Conservation (phyloP, 2,888 invertebrate genomes). For the Chloroclystis v-ata region DNA sequence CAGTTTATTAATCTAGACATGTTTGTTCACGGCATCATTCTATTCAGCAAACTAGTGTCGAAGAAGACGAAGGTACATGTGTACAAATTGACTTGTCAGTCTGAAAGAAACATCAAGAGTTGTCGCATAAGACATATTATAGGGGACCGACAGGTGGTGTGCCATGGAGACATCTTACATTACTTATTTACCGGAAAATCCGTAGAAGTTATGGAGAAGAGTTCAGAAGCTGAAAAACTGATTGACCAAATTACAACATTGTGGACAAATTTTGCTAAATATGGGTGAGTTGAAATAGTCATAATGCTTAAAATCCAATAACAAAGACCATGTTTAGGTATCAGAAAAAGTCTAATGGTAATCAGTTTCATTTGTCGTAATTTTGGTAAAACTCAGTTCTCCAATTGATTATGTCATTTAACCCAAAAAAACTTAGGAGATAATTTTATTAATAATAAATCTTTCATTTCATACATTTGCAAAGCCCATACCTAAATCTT, state of each 20-base stretch:
- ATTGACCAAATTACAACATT: slow-evolving; percentile 46
- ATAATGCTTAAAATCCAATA: no score
- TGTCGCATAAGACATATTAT: slow-evolving; percentile 23
- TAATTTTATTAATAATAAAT: no score
- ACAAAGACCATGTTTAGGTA: no score
- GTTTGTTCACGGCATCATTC: slow-evolving; percentile 30
- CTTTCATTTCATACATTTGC: no score
- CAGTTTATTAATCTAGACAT: no score
- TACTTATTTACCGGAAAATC: slow-evolving; percentile 43
- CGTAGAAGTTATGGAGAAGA: slow-evolving; percentile 30
- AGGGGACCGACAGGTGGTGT: slow-evolving; percentile 30
- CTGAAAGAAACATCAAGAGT: slow-evolving; percentile 44
- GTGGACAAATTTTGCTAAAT: slow-evolving; percentile 63
- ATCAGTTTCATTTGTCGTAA: no score
- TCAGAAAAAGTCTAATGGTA: no score
- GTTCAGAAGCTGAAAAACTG: slow-evolving; percentile 38
- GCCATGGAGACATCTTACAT: slow-evolving; percentile 45
- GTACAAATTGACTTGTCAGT: slow-evolving; percentile 49
- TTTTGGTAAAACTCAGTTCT: no score
- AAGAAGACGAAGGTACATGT: slow-evolving; percentile 41
- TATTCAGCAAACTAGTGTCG: slow-evolving; percentile 37
- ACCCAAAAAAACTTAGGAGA: no score
- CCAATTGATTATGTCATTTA: no score
- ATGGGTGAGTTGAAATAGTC: slow-evolving; percentile 56
- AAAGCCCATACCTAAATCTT: no score